Conservation (phyloP, 2,888 invertebrate species). For the Lapara coniferarum region DNA sequence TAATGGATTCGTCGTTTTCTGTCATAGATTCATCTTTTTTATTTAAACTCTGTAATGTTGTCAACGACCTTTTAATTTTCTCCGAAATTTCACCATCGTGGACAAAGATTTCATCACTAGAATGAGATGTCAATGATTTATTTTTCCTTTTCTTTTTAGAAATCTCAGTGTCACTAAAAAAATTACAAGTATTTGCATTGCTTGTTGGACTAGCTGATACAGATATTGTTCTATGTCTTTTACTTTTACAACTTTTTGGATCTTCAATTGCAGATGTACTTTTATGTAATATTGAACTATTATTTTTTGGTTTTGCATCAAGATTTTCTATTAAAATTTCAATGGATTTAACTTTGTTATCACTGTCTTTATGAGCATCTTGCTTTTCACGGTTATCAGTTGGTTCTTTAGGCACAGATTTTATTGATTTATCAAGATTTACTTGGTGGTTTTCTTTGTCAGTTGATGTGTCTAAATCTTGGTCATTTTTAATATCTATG, state of each 20-base stretch:
- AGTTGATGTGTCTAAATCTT: not conserved
- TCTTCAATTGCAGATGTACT: conserved; percentile 52
- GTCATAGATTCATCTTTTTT: not conserved
- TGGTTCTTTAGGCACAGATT: not conserved
- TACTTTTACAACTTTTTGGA: conserved; percentile 42
- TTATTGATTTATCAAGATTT: not conserved
- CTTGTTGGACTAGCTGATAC: conserved; percentile 52
- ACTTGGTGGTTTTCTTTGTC: conserved; percentile 14
- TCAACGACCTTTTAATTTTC: not conserved
- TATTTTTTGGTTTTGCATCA: conserved; percentile 43
- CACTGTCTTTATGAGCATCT: not conserved
- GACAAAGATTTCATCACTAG: not conserved
- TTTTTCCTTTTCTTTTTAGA: conserved; percentile 48
- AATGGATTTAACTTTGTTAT: not conserved
- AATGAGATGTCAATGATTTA: not conserved
- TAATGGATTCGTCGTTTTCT: not conserved
- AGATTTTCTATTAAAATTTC: conserved; percentile 50
- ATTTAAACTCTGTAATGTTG: not conserved
- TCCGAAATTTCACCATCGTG: not conserved
- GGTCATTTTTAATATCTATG: conserved; percentile 23
- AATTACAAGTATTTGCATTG: conserved; percentile 43
- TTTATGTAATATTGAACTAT: conserved; percentile 51
- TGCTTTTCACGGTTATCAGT: not conserved
- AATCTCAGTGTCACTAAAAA: conserved; percentile 61
- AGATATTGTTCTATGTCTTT: conserved; percentile 66